Evolutionary conservation across 2,797 vertebrate genomes (phyloP).

Genomic region (Mus caroli): DNA sequence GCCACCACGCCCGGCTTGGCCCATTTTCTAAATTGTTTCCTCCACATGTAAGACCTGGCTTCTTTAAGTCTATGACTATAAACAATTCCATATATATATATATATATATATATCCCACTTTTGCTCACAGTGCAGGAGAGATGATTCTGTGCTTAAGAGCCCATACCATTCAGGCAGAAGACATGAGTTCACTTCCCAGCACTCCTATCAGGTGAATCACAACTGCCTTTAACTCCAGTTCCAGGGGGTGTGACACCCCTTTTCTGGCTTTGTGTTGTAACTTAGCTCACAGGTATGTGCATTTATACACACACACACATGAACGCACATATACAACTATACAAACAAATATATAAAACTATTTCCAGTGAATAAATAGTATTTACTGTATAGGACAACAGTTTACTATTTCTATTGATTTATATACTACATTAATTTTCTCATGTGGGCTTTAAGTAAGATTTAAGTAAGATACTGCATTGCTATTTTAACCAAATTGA

Average conservation of each 20-base stretch:
- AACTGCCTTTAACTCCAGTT: not conserved
- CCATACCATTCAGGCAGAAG: not conserved
- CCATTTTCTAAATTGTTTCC: conserved; percentile 7
- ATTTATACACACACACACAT: too few species aligned
- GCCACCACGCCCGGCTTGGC: too few species aligned
- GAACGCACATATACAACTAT: not conserved
- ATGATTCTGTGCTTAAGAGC: not conserved
- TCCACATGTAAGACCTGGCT: not conserved
- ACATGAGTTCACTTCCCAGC: not conserved
- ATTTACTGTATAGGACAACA: not conserved
- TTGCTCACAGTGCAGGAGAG: not conserved
- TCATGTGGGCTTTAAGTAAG: conserved; percentile 25
- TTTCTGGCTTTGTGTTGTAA: not conserved
- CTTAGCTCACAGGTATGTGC: not conserved
- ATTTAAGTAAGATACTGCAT: not conserved
- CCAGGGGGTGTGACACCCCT: not conserved
- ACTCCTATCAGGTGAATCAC: not conserved
- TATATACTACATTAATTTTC: not conserved
- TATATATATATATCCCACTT: too few species aligned
- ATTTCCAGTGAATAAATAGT: not conserved
- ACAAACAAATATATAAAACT: not conserved
- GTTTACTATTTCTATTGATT: not conserved
- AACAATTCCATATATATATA: not conserved
- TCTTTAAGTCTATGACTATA: not conserved
- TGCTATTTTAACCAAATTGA: not conserved